Percentiles rank a stretch among this genome's conserved stretches.
These are phyloP conservation scores for Lepus europaeus DNA, from an alignment of 2,113 vertebrate genomes.

Conservation along the genomic window DNA sequence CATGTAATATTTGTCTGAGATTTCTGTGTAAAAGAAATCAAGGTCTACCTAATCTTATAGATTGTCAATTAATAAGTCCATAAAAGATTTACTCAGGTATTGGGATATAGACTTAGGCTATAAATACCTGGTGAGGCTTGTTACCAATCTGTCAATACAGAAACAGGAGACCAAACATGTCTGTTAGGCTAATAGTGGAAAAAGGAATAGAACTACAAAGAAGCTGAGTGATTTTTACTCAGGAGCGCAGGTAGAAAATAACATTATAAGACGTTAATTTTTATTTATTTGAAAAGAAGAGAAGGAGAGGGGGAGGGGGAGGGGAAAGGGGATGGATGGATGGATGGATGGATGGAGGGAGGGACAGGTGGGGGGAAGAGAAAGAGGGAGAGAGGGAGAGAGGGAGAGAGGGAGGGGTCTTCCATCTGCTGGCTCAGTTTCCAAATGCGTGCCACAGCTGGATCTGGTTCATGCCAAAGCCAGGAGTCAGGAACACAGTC, in stretches of 20 bases:
- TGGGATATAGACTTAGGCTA: neutral
- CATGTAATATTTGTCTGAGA: neutral
- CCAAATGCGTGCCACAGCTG: too few relatives aligned
- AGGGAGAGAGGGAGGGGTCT: too few relatives aligned
- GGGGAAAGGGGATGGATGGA: too few relatives aligned
- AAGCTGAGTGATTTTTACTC: neutral
- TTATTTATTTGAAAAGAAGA: too few relatives aligned
- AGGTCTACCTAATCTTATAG: neutral
- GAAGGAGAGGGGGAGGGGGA: too few relatives aligned
- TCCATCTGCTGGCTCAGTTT: too few relatives aligned
- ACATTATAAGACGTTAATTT: neutral
- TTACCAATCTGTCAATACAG: neutral
- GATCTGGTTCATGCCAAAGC: too few relatives aligned
- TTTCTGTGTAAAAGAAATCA: conserved; percentile 23
- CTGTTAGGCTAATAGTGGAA: neutral
- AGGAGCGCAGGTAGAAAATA: neutral
- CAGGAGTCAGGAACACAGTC: too few relatives aligned
- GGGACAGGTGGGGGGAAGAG: too few relatives aligned
- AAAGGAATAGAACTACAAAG: neutral
- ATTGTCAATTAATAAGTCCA: neutral
- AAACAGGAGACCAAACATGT: neutral
- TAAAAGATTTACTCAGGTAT: neutral
- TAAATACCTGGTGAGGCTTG: neutral
- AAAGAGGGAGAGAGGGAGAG: too few relatives aligned
- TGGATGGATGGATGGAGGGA: too few relatives aligned